Conservation (phyloP, 2,113 vertebrate genomes). For the Lepisosteus oculatus region DNA sequence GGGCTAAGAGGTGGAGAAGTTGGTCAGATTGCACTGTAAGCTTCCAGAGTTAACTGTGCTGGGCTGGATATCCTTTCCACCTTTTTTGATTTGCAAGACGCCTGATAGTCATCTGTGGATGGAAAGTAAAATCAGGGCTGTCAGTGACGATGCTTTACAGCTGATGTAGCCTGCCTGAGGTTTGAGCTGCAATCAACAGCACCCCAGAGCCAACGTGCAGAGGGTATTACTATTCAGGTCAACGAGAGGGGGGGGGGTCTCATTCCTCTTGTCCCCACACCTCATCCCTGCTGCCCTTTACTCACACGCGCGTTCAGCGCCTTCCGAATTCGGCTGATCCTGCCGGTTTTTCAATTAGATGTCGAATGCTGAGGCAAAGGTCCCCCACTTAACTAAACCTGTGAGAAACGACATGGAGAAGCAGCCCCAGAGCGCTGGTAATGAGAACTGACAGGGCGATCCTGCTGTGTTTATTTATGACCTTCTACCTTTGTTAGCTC, state of each 20-base stretch:
- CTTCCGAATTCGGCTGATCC: constrained; percentile 11
- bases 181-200: too few species aligned
- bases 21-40: too few species aligned
- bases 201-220: not conserved
- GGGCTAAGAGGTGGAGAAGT: too few species aligned
- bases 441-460: constrained; percentile 74
- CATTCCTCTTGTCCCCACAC: not conserved
- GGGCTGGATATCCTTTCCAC: too few species aligned
- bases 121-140: too few species aligned
- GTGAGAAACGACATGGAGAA: constrained; percentile 62
- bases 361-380: constrained; percentile 59
- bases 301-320: not conserved
- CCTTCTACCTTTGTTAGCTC: constrained; percentile 79
- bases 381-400: constrained; percentile 70
- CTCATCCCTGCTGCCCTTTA: not conserved
- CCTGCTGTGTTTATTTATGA: constrained; percentile 80
- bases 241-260: not conserved
- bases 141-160: too few species aligned
- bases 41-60: too few species aligned
- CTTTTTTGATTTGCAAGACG: too few species aligned
- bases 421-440: constrained; percentile 68
- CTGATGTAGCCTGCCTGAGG: too few species aligned
- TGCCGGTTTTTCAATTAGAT: constrained; percentile 20
- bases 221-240: not conserved
- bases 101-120: too few species aligned